Base-by-base conservation (phyloP, 2,797 vertebrate genomes). In the Falco peregrinus region DNA sequence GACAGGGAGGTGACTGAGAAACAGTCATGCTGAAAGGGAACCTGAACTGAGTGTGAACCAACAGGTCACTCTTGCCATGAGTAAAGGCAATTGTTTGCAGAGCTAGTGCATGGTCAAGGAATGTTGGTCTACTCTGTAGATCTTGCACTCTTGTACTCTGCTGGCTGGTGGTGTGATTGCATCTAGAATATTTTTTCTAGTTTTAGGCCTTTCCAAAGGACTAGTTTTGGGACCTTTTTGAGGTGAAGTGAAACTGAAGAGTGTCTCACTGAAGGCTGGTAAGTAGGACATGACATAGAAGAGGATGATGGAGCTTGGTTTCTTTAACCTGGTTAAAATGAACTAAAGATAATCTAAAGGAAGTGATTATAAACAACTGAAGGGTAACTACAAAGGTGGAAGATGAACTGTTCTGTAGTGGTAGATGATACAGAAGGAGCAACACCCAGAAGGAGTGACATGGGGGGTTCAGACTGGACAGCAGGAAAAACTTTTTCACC, bases 1-100 rank as follows among this genome's bases (percentile, higher is more conserved):
- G 50, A 28, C 11, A 47, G n/a, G 6, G 9, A 14, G 26, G 7
- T 51, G 51, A 57, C 3, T 43, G 64, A 41, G 82, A 57, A 63
- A 24, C 47, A 41, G 13, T 37, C 8, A 10, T 37, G 11, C 24
- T 68, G 73, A 65, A 68, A 76, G 21, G 8, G 13, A 73, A 26
- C 33, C 41, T 65, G 18, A 65, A 31, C 10, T 1, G 3, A 25
- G 3, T 11, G 22, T 5, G 10, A 57, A 50, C 26, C 54, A 63
- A 16, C 28, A 54, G 47, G 9, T 63, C 47, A 35, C 14, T 69
- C 11, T 71, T 1, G 0, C n/a, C 4, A 5, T 4, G 4, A 76
- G 39, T 25, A 71, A 61, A 61, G 31, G 33, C 8, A 28, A 69
- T 45, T 2, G 0, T 5, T 0, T 15, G 53, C 50, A 71, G 50